These are phyloP conservation scores for Manacus vitellinus DNA, from an alignment of 2,113 vertebrate genomes.

Conservation along the genomic window DNA sequence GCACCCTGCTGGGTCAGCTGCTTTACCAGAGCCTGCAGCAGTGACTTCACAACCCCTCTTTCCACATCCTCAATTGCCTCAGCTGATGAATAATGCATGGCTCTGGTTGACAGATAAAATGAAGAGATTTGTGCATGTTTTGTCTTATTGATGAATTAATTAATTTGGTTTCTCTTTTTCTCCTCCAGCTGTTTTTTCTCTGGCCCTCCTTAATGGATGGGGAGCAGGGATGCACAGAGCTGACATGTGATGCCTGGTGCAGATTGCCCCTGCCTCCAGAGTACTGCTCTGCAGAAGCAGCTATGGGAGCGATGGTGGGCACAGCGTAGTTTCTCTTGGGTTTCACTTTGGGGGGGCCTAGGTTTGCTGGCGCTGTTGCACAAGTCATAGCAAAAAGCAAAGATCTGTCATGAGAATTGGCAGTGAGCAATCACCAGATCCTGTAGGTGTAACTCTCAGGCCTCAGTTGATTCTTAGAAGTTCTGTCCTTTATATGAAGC, in stretches of 20 bases:
- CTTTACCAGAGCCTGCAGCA: slow-evolving; percentile 13
- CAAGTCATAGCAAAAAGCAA: neutral
- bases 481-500: neutral
- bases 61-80: slow-evolving; percentile 28
- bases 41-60: slow-evolving; percentile 45
- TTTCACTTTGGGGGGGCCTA: neutral
- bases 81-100: slow-evolving; percentile 68
- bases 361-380: neutral
- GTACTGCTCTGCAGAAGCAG: neutral
- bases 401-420: neutral
- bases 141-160: slow-evolving; percentile 69
- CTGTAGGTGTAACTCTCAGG: neutral
- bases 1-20: slow-evolving; percentile 32
- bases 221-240: neutral
- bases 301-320: neutral
- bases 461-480: neutral
- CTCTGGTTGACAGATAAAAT: slow-evolving; percentile 70
- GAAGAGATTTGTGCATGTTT: slow-evolving; percentile 69
- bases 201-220: neutral
- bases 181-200: neutral
- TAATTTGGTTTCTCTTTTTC: slow-evolving; percentile 52
- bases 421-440: neutral
- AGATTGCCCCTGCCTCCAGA: neutral
- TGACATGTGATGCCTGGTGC: neutral
- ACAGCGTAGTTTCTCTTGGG: neutral